Evolutionary conservation across 2,888 invertebrate genomes (phyloP).

Genomic region (Platycheirus albimanus): DNA sequence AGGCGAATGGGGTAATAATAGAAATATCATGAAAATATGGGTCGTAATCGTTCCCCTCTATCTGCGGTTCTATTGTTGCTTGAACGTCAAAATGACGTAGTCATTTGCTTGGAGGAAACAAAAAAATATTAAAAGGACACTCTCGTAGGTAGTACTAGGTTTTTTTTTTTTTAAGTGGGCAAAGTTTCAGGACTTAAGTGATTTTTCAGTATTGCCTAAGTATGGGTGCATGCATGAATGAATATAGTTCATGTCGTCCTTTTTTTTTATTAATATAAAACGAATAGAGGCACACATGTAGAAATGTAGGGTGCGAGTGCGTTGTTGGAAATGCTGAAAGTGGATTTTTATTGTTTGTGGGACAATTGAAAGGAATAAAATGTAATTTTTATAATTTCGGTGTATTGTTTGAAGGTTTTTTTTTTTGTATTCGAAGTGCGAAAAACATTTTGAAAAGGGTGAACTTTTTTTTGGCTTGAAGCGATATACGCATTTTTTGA

Average conservation of each 20-base stretch:
- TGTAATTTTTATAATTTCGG: conserved; percentile 45
- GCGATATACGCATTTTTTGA: not conserved
- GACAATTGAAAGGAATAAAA: conserved; percentile 53
- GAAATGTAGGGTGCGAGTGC: conserved; percentile 12
- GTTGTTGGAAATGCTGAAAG: conserved; percentile 38
- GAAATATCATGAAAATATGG: conserved; percentile 27
- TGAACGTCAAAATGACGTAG: conserved; percentile 15
- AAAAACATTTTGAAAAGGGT: conserved; percentile 10
- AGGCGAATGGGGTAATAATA: not conserved
- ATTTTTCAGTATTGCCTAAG: not conserved
- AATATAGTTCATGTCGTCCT: not conserved
- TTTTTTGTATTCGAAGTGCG: conserved; percentile 6
- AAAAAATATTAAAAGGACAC: conserved; percentile 12
- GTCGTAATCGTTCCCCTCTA: conserved; percentile 14
- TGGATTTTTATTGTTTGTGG: conserved; percentile 57
- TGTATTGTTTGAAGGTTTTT: not conserved
- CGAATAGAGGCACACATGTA: not conserved
- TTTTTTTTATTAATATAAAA: not conserved
- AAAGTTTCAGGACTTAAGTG: conserved; percentile 2
- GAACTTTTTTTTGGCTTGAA: not conserved
- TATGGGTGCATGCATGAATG: conserved; percentile 31
- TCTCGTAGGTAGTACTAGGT: conserved; percentile 14
- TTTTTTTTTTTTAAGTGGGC: conserved; percentile 26
- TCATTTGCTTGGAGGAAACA: not conserved
- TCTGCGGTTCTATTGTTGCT: conserved; percentile 37